Evolutionary conservation across 2,113 vertebrate species (phyloP).

Genomic region (Hymenochirus boettgeri): DNA sequence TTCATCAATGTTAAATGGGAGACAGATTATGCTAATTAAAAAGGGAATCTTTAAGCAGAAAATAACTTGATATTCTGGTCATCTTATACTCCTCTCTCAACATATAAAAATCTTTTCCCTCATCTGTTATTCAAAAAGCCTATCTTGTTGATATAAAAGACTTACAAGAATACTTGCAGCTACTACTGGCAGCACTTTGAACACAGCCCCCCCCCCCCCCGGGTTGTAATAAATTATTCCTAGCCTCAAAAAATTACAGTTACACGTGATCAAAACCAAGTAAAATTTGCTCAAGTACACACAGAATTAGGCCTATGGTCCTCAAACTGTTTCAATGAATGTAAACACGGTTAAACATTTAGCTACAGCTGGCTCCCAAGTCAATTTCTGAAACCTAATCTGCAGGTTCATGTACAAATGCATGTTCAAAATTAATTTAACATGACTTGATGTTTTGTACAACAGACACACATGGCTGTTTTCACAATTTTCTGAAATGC

Average conservation of each 20-base stretch:
- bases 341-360: no score
- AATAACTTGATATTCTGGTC: conserved; percentile 20
- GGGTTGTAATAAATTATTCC: conserved; percentile 34
- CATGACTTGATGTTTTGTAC: no score
- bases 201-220: conserved; percentile 21
- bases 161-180: conserved; percentile 12
- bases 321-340: no score
- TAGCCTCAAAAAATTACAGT: conserved; percentile 16
- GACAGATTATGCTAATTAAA: conserved; percentile 6
- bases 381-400: no score
- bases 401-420: no score
- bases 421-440: no score
- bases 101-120: conserved; percentile 28
- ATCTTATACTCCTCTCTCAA: conserved; percentile 24
- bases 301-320: no score
- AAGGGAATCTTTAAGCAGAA: conserved; percentile 9
- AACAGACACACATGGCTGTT: no score
- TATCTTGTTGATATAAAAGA: conserved; percentile 37
- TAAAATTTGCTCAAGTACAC: background rate
- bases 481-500: no score
- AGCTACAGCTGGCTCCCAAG: no score
- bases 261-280: conserved; percentile 11
- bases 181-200: conserved; percentile 30
- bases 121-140: conserved; percentile 38
- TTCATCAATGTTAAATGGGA: conserved; percentile 27